Percentiles rank a stretch among this genome's conserved stretches.
Conservation (phyloP, 2,797 vertebrate species). For the Bradypodion pumilum region DNA sequence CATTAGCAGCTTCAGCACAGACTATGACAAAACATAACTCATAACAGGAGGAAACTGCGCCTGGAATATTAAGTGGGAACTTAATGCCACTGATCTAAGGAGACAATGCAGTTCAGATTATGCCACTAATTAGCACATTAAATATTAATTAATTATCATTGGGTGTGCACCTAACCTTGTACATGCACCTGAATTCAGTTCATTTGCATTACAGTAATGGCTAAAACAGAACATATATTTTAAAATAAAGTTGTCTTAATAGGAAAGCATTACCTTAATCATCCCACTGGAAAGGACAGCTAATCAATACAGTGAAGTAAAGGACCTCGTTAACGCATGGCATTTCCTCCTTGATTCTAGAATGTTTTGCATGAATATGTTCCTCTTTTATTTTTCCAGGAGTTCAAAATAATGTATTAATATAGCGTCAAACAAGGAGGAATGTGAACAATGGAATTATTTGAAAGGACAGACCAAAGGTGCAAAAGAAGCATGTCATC, state of each 20-base stretch:
- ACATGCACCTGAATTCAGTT: not conserved
- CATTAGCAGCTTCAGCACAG: constrained; percentile 48
- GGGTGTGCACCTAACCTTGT: not conserved
- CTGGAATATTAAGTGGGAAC: constrained; percentile 29
- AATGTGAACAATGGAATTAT: not conserved
- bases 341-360: not conserved
- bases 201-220: not conserved
- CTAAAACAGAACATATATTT: not conserved
- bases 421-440: too few relatives aligned
- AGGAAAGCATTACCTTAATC: constrained; percentile 4
- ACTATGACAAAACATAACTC: constrained; percentile 47
- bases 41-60: constrained; percentile 20
- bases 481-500: not conserved
- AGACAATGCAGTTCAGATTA: constrained; percentile 15
- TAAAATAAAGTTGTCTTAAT: not conserved
- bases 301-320: constrained; percentile 19
- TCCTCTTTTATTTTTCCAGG: not conserved
- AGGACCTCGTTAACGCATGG: not conserved
- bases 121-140: not conserved
- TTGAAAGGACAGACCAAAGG: not conserved
- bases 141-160: not conserved
- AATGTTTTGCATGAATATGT: not conserved
- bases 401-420: not conserved
- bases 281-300: not conserved
- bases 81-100: constrained; percentile 20